Evolutionary conservation across 2,888 invertebrate genomes (phyloP).

Genomic region (Latrodectus hesperus): DNA sequence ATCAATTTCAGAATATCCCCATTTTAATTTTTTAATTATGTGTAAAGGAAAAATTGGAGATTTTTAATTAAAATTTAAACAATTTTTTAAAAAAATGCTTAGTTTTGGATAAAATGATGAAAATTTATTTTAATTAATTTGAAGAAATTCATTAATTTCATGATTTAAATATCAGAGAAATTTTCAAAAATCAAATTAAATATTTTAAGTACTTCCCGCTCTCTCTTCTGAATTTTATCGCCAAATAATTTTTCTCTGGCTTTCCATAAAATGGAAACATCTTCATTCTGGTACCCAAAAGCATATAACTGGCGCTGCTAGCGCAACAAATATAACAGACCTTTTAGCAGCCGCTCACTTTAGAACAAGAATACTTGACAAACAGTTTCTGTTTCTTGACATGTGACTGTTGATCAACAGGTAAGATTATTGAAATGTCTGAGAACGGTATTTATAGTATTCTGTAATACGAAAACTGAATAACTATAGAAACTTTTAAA

Average conservation of each 20-base stretch:
- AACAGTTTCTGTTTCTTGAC: slow-evolving; percentile 12
- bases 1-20: too few species aligned
- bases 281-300: slow-evolving; percentile 42
- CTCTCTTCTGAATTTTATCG: slow-evolving; percentile 4
- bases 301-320: slow-evolving; percentile 37
- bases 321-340: slow-evolving; percentile 47
- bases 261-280: slow-evolving; percentile 14
- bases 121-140: not conserved
- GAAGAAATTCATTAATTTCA: slow-evolving; percentile 3
- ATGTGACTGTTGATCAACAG: slow-evolving; percentile 36
- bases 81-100: not conserved
- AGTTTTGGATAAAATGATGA: not conserved
- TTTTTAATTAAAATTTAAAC: too few species aligned
- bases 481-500: too few species aligned
- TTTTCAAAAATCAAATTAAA: too few species aligned
- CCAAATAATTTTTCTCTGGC: slow-evolving; percentile 19
- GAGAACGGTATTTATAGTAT: too few species aligned
- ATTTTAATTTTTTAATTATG: too few species aligned
- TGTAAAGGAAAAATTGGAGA: too few species aligned
- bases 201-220: too few species aligned
- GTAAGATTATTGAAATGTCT: slow-evolving; percentile 19
- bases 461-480: too few species aligned
- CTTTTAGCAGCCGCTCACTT: slow-evolving; percentile 16
- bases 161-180: too few species aligned
- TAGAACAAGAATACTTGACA: slow-evolving; percentile 12